These are phyloP conservation scores for Yponomeuta cagnagella DNA, from an alignment of 2,888 invertebrate genomes.

Conservation along the genomic window DNA sequence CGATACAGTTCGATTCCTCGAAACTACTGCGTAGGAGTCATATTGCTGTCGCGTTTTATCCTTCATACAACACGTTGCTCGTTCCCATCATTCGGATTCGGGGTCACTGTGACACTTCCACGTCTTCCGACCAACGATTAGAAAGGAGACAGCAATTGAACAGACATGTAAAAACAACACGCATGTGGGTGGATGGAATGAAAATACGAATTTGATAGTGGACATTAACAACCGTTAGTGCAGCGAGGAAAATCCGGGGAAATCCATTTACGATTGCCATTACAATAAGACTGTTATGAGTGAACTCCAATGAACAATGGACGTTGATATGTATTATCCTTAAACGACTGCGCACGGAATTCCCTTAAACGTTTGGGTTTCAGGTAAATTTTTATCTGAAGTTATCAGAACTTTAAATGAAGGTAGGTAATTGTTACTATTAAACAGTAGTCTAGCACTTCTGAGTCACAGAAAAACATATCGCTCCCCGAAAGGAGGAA, in stretches of 20 bases:
- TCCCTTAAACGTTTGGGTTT: background rate
- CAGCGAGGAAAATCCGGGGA: background rate
- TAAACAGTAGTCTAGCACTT: slow-evolving; percentile 34
- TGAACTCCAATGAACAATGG: background rate
- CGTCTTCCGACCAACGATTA: slow-evolving; percentile 51
- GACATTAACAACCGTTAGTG: slow-evolving; percentile 7
- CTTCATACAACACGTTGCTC: slow-evolving; percentile 66
- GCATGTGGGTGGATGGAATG: slow-evolving; percentile 48
- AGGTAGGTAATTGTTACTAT: slow-evolving; percentile 27
- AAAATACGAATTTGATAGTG: slow-evolving; percentile 29
- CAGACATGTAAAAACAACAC: slow-evolving; percentile 43
- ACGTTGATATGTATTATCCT: background rate
- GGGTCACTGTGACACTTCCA: slow-evolving; percentile 65
- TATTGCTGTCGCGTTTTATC: slow-evolving; percentile 53
- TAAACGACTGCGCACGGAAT: background rate
- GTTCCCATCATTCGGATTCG: slow-evolving; percentile 72
- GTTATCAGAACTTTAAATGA: background rate
- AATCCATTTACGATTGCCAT: background rate
- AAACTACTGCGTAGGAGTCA: slow-evolving; percentile 64
- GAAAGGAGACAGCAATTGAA: slow-evolving; percentile 69
- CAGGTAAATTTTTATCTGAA: background rate
- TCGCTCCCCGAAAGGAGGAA: slow-evolving; percentile 42
- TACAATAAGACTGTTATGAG: background rate
- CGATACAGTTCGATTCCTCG: slow-evolving; percentile 65
- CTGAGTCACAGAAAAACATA: slow-evolving; percentile 34